Evolutionary conservation across 2,888 invertebrate genomes (phyloP), one percentile per base, ranked within the genome.

Genomic region (Plutella xylostella): DNA sequence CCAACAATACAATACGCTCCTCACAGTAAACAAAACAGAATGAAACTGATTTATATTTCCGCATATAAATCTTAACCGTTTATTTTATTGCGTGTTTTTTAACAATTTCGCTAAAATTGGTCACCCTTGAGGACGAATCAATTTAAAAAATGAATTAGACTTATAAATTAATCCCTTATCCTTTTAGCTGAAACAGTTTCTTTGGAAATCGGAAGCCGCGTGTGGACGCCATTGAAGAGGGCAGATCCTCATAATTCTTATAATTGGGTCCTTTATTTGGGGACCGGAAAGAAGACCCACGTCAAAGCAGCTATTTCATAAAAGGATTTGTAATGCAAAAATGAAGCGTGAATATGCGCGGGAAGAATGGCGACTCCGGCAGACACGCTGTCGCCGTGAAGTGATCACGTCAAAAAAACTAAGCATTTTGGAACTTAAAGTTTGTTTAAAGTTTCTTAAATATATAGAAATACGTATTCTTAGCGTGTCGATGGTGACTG

Each of bases 241-340:
- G 52, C 50, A 55, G 55, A 61, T 56, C 58, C 57, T 58, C 61
- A 65, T 69, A 70, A 70, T 69, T 70, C 71, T 72, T 64, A 78
- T 80, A 78, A 82, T 82, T 79, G 79, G 70, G 62, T 69, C 65
- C 56, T 73, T 77, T 75, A 75, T 78, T 61, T 54, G 53, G 43
- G 51, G 60, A 74, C 76, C 78, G 80, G 78, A 80, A 80, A 78
- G 72, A 58, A 57, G 71, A 76, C 76, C 78, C 72, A 71, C 73
- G 67, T 76, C 75, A 74, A 56, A 51, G 64, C 52, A 61, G 65
- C 65, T 64, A 64, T 60, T 68, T 71, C 72, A n/a, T n/a, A n/a
- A 79, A 79, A 64, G 77, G 73, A 76, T 82, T 75, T 74, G 68
- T 67, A 59, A 69, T 69, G 63, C 62, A 61, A 71, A 72, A 68